Base-by-base conservation (phyloP, 2,113 vertebrate species). In the Neotoma lepida region DNA sequence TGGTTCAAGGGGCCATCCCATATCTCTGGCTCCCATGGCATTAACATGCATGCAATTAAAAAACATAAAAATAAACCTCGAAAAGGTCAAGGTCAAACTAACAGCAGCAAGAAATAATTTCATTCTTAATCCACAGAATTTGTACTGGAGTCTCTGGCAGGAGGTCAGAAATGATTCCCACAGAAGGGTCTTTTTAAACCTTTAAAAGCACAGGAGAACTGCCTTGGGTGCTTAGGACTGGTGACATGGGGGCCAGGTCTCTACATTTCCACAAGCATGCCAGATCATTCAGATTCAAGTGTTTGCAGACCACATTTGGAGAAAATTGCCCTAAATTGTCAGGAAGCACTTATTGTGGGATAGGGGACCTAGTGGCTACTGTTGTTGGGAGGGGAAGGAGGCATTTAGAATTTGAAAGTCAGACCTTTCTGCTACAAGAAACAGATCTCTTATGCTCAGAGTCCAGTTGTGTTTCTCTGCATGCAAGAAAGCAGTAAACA, bases 301-400 rank as follows among this genome's bases (percentile, higher is more conserved):
- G n/a, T 89, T 97, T 94, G 46, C 46, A 91, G 66, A 92, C 89
- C 80, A 88, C 18, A 88, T 92, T 95, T 88, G 86, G 41, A 94
- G 77, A 94, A 92, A 96, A 94, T 88, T 81, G 24, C 54, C 71
- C 68, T 92, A 70, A 95, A 95, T 35, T 44, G 33, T 87, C 68
- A 33, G 46, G 94, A 97, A 82, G 4, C n/a, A 90, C 56, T 92
- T 94, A 63, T 9, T 88, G 49, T 95, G 80, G 86, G 46, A 94
- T 77, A 94, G 84, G 76, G 85, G 58, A 70, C 51, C 76, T 81
- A 81, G n/a, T 81, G 58, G 77, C 77, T 87, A 87, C 33, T 90
- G 64, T 30, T 93, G 44, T 68, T 94, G 84, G 94, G 91, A 93
- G n/a, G 91, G 26, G 70, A 95, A 91, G 22, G 70, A 94, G 41